Evolutionary conservation across 92 coral and sea anemone species (phyloP), one percentile per base, ranked within the genome.

Genomic region (Epizoanthus ramosus): DNA sequence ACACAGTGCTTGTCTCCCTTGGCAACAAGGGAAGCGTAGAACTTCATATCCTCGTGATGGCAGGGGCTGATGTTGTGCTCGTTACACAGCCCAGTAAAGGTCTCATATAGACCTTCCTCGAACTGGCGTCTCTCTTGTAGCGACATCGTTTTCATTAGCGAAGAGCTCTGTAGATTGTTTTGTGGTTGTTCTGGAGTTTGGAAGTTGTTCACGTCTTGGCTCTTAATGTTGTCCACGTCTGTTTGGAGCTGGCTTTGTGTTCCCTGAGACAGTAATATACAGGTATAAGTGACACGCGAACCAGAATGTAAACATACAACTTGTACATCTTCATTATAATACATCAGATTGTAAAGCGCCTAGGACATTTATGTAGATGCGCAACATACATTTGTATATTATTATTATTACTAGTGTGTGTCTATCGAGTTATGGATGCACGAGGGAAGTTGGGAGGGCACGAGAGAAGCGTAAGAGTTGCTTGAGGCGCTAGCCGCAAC

Each of bases 1-100:
- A 81, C 31, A n/a, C 83, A 77, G 22, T 77, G 22, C 18, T 57
- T 57, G 21, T 74, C 80, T 54, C 61, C 80, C 80, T 56, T 79
- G 56, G 83, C 71, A 43, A 79, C 43, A 24, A 79, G 83, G 8
- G 10, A 13, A 35, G 82, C 82, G 71, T 53, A 77, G 61, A 56
- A 77, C 15, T 8, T 57, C 16, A 59, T 19, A 60, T 77, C 82
- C 23, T 57, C 66, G 70, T 60, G 82, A 58, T 16, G 37, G 43
- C 82, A 77, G 50, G 50, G 71, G 43, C 13, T 41, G 69, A 58
- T 28, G 65, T 77, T 77, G 22, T 60, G 8, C 14, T 59, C 24
- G 57, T 77, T 58, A 14, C 83, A 77, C 17, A 77, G 33, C 25
- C 83, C 83, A 57, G 58, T 21, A 37, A 57, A 77, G 63, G 83